A percentile compares a stretch with the other conserved stretches of the same genome.
phyloP scores from a whole-genome alignment of 64 coral and sea anemone genomes.

The Stylophora pistillata region DNA sequence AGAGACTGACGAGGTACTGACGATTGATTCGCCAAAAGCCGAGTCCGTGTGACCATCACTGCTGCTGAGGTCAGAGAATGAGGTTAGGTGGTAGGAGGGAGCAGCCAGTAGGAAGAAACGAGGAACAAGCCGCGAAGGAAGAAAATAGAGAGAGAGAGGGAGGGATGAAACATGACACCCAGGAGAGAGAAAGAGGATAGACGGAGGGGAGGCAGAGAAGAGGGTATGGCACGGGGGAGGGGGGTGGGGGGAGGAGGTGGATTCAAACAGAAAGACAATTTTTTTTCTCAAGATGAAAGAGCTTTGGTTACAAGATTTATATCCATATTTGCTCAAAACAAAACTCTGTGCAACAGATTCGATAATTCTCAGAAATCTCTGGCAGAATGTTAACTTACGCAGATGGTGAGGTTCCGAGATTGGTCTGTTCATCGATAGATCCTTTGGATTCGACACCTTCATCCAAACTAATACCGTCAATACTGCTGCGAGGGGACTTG shows the following conservation, averaged over 20 bases:
- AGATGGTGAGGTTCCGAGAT: slow-evolving; percentile 52
- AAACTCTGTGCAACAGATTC: background rate
- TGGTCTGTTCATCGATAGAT: slow-evolving; percentile 61
- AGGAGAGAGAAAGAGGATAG: no score
- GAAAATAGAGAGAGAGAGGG: background rate
- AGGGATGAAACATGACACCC: no score
- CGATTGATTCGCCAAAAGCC: slow-evolving; percentile 68
- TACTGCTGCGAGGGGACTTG: slow-evolving; percentile 46
- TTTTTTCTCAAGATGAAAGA: no score
- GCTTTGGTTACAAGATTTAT: no score
- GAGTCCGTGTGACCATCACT: slow-evolving; percentile 72
- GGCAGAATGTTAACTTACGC: slow-evolving; percentile 32
- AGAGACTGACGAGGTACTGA: slow-evolving; percentile 48
- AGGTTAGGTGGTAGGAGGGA: background rate
- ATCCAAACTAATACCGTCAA: slow-evolving; percentile 70
- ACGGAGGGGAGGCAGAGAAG: background rate
- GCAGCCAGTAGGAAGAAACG: background rate
- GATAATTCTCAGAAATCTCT: background rate
- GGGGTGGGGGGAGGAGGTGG: background rate
- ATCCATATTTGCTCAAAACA: no score
- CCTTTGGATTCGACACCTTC: slow-evolving; percentile 76
- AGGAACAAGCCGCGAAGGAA: background rate
- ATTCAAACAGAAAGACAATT: background rate
- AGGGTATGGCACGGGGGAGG: background rate
- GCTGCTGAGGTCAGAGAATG: slow-evolving; percentile 62